Base-by-base conservation (phyloP, 1,140 invertebrate species). In the Zaprionus vittiger region DNA sequence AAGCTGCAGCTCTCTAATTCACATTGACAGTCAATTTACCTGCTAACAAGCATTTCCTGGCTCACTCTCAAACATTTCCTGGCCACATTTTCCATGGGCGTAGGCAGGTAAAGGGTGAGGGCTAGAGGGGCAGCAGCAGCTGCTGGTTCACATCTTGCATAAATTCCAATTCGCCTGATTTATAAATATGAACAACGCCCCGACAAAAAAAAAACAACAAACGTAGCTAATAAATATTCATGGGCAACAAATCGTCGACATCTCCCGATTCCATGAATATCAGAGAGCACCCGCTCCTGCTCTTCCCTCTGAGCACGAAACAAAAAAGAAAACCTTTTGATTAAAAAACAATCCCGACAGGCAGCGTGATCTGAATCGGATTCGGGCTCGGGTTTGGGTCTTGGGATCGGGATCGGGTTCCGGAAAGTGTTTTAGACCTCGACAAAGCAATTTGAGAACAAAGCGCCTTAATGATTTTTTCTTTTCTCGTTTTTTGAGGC, bases 141-240 rank as follows among this genome's bases (percentile, higher is more conserved):
- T 71, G 68, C 60, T 20, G 20, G 24, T 17, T 59, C 60, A n/a
- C 67, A 61, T 41, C 71, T 61, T 38, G 14, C 68, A 65, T 76
- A 72, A 76, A 76, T 72, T 65, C 38, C 69, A 60, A 67, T 67
- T 72, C 72, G 74, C 57, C 66, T 81, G 82, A 85, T 85, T 85
- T 85, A 85, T 85, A 86, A 86, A 86, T 86, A 77, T 85, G 71
- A 82, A 77, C 79, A 81, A 86, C 82, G 83, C 82, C 82, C 82
- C 81, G 20, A 73, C 72, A 65, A 70, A 79, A 57, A 17, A 47
- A 57, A 61, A 75, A 64, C 2, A n/a, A 24, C 24, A 57, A 11
- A n/a, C 17, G 65, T 52, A 71, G 41, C 83, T 71, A 80, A 86
- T 86, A 86, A 87, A 86, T 86, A 83, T 86, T 86, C 80, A 86